Conservation (phyloP, 2,113 vertebrate species). For the Entelurus aequoreus region DNA sequence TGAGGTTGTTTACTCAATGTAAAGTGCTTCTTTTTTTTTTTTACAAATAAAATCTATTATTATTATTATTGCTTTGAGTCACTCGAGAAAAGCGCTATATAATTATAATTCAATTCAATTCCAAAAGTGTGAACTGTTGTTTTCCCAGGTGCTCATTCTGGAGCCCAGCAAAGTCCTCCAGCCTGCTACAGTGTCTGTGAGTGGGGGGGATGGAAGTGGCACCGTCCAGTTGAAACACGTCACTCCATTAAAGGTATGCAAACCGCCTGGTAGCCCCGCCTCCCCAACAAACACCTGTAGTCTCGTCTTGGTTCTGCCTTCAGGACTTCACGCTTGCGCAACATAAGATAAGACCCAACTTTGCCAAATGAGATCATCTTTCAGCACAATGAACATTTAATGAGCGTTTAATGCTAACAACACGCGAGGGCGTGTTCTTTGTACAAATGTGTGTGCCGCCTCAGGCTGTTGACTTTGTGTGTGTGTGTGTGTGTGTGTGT, state of each 20-base stretch:
- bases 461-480: not conserved
- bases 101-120: not conserved
- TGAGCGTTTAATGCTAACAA: constrained; percentile 11
- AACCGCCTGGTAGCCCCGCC: not conserved
- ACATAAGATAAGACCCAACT: not conserved
- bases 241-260: constrained; percentile 70
- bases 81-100: no score
- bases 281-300: no score
- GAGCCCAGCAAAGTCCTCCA: constrained; percentile 80
- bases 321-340: not conserved
- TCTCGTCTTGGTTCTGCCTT: not conserved
- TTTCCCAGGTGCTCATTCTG: constrained; percentile 79
- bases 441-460: not conserved
- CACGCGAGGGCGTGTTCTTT: constrained; percentile 2
- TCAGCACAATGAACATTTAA: constrained; percentile 6
- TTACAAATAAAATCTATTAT: no score
- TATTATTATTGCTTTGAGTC: not conserved
- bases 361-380: not conserved
- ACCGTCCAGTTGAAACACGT: constrained; percentile 75
- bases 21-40: no score
- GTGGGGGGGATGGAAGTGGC: constrained; percentile 57
- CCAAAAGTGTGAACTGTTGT: not conserved
- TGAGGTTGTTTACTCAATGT: no score
- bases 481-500: constrained; percentile 47
- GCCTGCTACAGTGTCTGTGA: constrained; percentile 72